These are phyloP conservation scores for Paelopatides confundens DNA, from an alignment of 53 echinoderm and acorn worm species.

Conservation along the genomic window DNA sequence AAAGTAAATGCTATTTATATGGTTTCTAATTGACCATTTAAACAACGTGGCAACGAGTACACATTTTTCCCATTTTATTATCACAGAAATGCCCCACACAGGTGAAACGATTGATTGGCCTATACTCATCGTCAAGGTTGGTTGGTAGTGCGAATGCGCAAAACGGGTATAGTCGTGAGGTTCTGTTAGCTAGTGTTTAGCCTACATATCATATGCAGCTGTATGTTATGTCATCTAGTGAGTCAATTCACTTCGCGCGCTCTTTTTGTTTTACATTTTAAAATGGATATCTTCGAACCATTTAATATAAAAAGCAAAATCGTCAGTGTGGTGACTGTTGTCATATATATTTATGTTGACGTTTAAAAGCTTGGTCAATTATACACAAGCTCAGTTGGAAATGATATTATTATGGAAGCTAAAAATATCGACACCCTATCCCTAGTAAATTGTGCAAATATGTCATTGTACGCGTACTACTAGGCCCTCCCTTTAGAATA, in stretches of 20 bases:
- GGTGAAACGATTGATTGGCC: neutral
- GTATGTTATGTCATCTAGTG: no score
- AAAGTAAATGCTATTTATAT: constrained; percentile 47
- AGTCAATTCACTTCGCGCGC: neutral
- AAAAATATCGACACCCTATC: neutral
- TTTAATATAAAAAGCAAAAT: neutral
- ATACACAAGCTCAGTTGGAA: constrained; percentile 12
- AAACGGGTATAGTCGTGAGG: neutral
- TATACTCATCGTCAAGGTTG: neutral
- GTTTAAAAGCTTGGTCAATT: neutral
- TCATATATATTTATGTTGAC: neutral
- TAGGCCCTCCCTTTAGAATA: constrained; percentile 5
- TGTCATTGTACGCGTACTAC: constrained; percentile 20
- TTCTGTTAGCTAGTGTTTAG: neutral
- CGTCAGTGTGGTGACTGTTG: neutral
- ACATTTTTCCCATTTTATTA: neutral
- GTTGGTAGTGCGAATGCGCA: neutral
- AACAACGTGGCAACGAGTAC: neutral
- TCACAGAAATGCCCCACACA: neutral
- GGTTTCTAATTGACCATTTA: neutral
- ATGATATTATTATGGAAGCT: neutral
- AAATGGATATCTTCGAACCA: constrained; percentile 1
- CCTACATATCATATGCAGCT: no score
- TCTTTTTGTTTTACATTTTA: neutral
- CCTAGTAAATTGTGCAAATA: neutral